Evolutionary conservation across 2,113 vertebrate genomes (phyloP).

Genomic region (Cricetomys ansorgei): DNA sequence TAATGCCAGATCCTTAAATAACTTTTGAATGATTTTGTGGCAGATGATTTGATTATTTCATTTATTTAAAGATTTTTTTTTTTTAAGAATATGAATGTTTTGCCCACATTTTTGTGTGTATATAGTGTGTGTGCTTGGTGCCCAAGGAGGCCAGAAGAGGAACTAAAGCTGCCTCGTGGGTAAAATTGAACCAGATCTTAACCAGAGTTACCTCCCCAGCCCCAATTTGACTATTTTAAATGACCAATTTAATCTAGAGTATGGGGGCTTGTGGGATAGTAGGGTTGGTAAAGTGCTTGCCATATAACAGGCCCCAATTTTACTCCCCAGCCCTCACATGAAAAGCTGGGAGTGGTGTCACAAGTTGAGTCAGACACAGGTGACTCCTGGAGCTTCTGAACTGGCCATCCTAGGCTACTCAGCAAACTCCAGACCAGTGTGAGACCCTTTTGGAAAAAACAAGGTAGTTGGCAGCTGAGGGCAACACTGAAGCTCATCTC

Average conservation of each 20-base stretch:
- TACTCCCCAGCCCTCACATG: background rate
- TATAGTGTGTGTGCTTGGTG: background rate
- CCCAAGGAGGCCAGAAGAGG: background rate
- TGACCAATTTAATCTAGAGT: background rate
- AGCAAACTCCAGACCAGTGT: background rate
- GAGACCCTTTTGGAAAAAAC: background rate
- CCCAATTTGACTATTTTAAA: background rate
- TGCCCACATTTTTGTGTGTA: background rate
- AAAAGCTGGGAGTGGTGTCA: background rate
- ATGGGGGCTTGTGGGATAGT: background rate
- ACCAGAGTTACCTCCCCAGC: background rate
- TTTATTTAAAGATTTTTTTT: slow-evolving; percentile 23
- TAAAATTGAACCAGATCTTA: background rate
- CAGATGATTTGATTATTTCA: background rate
- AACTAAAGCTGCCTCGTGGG: background rate
- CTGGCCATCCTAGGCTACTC: background rate
- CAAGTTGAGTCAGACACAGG: background rate
- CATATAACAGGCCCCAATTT: background rate
- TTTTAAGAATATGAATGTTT: background rate
- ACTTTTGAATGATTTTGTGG: background rate
- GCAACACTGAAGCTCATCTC: too few relatives aligned
- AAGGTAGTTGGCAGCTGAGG: background rate
- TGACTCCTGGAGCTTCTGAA: background rate
- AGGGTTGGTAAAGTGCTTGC: too few relatives aligned
- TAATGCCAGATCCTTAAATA: background rate